These are phyloP conservation scores for Tribolium madens DNA, from an alignment of 1,140 invertebrate genomes.

Conservation along the genomic window DNA sequence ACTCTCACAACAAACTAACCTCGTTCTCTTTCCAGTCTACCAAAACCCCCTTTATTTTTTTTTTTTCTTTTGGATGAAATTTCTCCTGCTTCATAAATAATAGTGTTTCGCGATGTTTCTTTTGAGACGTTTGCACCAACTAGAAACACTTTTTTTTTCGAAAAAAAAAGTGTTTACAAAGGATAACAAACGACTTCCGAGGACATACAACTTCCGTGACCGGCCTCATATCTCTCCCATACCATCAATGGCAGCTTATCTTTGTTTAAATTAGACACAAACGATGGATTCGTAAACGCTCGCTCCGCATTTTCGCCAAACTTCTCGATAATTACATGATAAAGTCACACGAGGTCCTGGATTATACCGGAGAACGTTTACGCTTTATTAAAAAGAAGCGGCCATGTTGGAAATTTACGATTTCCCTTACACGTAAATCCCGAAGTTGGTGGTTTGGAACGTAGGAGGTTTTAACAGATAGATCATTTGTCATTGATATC, in stretches of 20 bases:
- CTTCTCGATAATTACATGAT: conserved; percentile 26
- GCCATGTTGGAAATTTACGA: conserved; percentile 60
- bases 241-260: conserved; percentile 28
- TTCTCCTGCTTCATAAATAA: conserved; percentile 6
- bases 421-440: conserved; percentile 62
- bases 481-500: conserved; percentile 64
- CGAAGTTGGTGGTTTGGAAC: conserved; percentile 59
- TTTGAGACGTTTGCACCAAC: neutral
- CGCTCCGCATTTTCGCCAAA: conserved; percentile 10
- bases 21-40: conserved; percentile 39
- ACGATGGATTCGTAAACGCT: conserved; percentile 26
- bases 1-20: conserved; percentile 35
- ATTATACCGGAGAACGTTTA: conserved; percentile 59
- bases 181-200: conserved; percentile 43
- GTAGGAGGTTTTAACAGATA: conserved; percentile 64
- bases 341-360: conserved; percentile 41
- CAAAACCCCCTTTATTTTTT: neutral
- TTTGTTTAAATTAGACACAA: conserved; percentile 38
- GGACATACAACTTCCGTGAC: conserved; percentile 43
- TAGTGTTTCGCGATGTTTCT: conserved; percentile 27
- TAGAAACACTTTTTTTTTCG: conserved; percentile 9
- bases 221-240: conserved; percentile 5
- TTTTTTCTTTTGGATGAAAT: conserved; percentile 14
- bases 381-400: conserved; percentile 63
- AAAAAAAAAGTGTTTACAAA: conserved; percentile 40